These are phyloP conservation scores for Carcharodon carcharias DNA, from an alignment of 2,797 vertebrate species.

Conservation along the genomic window DNA sequence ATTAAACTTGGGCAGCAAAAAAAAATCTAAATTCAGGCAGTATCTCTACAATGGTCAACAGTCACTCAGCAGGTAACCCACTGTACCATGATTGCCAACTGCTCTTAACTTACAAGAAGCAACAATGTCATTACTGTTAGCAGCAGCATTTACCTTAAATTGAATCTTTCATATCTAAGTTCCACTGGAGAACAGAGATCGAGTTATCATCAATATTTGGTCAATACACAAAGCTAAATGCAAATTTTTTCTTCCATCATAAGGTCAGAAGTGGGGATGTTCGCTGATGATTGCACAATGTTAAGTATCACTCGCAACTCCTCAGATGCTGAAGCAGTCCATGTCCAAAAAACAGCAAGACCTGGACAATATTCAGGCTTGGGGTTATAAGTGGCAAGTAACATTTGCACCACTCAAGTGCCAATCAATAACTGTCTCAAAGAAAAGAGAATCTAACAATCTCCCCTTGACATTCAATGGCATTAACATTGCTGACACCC, in stretches of 20 bases:
- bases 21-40: background rate
- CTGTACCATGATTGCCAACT: background rate
- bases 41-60: background rate
- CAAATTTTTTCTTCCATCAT: background rate
- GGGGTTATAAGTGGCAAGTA: too few species aligned
- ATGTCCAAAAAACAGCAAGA: too few species aligned
- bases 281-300: too few species aligned
- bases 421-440: too few species aligned
- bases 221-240: background rate
- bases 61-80: background rate
- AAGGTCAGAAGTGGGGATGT: too few species aligned
- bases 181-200: background rate
- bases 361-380: too few species aligned
- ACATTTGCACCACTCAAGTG: too few species aligned
- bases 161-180: background rate
- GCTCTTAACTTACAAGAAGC: background rate
- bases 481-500: too few species aligned
- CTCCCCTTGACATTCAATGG: too few species aligned
- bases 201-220: background rate
- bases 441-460: too few species aligned
- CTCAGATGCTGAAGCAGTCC: too few species aligned
- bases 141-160: background rate
- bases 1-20: background rate
- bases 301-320: too few species aligned
- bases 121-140: background rate